Evolutionary conservation across 1,140 invertebrate genomes (phyloP).

Genomic region (Panonychus citri): DNA sequence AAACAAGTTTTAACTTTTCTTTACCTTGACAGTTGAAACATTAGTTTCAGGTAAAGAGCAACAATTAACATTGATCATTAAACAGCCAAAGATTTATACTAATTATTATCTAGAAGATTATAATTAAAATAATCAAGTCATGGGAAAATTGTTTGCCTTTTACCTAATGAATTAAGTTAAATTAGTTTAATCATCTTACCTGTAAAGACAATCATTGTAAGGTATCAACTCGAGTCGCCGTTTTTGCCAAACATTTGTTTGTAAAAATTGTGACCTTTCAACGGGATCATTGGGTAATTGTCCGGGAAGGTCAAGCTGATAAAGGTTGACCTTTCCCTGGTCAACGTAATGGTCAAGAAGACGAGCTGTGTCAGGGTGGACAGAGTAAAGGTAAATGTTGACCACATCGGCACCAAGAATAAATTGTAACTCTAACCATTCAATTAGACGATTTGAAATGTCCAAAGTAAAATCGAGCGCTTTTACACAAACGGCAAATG

Average conservation of each 20-base stretch:
- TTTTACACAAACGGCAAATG: slow-evolving; percentile 43
- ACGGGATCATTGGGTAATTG: slow-evolving; percentile 22
- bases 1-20: too few species aligned
- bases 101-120: too few species aligned
- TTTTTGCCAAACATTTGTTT: slow-evolving; percentile 37
- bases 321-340: slow-evolving; percentile 27
- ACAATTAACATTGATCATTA: too few species aligned
- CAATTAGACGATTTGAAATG: slow-evolving; percentile 32
- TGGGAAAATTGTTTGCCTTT: too few species aligned
- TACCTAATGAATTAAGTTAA: too few species aligned
- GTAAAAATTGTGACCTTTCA: slow-evolving; percentile 20
- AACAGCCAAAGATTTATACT: too few species aligned
- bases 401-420: slow-evolving; percentile 38
- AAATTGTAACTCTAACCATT: slow-evolving; percentile 41
- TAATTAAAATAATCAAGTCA: too few species aligned
- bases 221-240: slow-evolving; percentile 41
- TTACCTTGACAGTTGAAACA: too few species aligned
- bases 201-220: slow-evolving; percentile 49
- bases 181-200: too few species aligned
- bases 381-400: slow-evolving; percentile 34
- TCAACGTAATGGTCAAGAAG: slow-evolving; percentile 32
- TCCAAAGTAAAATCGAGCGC: slow-evolving; percentile 39
- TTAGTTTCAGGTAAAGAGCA: too few species aligned
- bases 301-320: slow-evolving; percentile 30
- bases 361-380: slow-evolving; percentile 28